Evolutionary conservation across 2,797 vertebrate genomes (phyloP).

Genomic region (Acipenser ruthenus): DNA sequence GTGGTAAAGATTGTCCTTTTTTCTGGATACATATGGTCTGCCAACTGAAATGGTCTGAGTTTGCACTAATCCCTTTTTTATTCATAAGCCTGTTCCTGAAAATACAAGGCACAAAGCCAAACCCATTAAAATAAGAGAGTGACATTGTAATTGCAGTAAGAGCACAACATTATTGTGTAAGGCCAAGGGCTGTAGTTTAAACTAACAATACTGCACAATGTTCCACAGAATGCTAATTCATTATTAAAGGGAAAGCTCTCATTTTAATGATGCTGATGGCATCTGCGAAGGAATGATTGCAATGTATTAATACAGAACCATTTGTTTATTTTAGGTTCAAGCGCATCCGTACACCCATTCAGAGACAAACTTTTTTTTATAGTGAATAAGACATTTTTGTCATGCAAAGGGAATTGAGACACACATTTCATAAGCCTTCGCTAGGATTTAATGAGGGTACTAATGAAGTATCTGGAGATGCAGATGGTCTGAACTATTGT

Average conservation of each 20-base stretch:
- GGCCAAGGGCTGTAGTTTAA: slow-evolving; percentile 44
- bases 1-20: too few species aligned
- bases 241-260: slow-evolving; percentile 49
- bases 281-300: slow-evolving; percentile 46
- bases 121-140: slow-evolving; percentile 24
- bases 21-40: too few species aligned
- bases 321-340: slow-evolving; percentile 23
- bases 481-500: slow-evolving; percentile 35
- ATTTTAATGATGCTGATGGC: slow-evolving; percentile 62
- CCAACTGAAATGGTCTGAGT: neutral
- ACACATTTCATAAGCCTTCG: slow-evolving; percentile 33
- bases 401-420: slow-evolving; percentile 47
- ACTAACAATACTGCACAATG: slow-evolving; percentile 29
- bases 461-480: slow-evolving; percentile 48
- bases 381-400: slow-evolving; percentile 42
- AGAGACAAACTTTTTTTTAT: slow-evolving; percentile 33
- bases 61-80: neutral
- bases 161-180: slow-evolving; percentile 30
- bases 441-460: slow-evolving; percentile 53
- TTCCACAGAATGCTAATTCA: slow-evolving; percentile 49
- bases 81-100: neutral
- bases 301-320: slow-evolving; percentile 36
- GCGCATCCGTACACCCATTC: slow-evolving; percentile 8
- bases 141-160: slow-evolving; percentile 34
- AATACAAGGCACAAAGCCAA: slow-evolving; percentile 2